A percentile compares a stretch with the other conserved stretches of the same genome.
These are phyloP conservation scores for Prostheceraeus crozeri DNA, from an alignment of 2,888 invertebrate species.

Conservation along the genomic window DNA sequence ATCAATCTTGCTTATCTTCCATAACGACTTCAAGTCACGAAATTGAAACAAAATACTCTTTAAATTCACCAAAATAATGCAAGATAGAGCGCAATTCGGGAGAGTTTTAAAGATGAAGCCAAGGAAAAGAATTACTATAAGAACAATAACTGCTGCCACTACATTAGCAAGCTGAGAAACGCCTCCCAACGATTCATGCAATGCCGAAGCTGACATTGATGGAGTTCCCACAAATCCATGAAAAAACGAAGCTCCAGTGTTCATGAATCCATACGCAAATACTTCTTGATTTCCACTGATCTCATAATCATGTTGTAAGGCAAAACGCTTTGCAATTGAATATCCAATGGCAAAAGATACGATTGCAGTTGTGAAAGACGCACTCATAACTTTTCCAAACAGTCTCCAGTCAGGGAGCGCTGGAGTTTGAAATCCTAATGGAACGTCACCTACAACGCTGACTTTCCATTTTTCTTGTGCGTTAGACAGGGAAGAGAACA, in stretches of 20 bases:
- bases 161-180: slow-evolving; percentile 72
- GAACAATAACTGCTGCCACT: slow-evolving; percentile 68
- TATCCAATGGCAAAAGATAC: slow-evolving; percentile 52
- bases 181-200: slow-evolving; percentile 77
- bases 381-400: slow-evolving; percentile 11
- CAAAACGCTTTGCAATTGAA: slow-evolving; percentile 56
- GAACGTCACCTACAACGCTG: slow-evolving; percentile 36
- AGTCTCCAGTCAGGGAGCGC: slow-evolving; percentile 25
- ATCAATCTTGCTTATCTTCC: slow-evolving; percentile 51
- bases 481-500: slow-evolving; percentile 37
- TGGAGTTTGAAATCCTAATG: slow-evolving; percentile 34
- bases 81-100: slow-evolving; percentile 65
- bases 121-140: slow-evolving; percentile 73
- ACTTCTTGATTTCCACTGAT: slow-evolving; percentile 51
- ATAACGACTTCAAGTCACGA: slow-evolving; percentile 48
- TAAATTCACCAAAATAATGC: slow-evolving; percentile 54
- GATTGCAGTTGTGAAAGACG: slow-evolving; percentile 43
- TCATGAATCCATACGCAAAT: slow-evolving; percentile 38
- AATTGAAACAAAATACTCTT: slow-evolving; percentile 56
- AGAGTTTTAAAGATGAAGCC: slow-evolving; percentile 78
- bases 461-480: slow-evolving; percentile 35
- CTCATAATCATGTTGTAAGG: slow-evolving; percentile 56
- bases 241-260: slow-evolving; percentile 33
- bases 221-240: slow-evolving; percentile 49
- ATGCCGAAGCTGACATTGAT: slow-evolving; percentile 61